Evolutionary conservation across 2,888 invertebrate species (phyloP).

Genomic region (Thereva nobilitata): DNA sequence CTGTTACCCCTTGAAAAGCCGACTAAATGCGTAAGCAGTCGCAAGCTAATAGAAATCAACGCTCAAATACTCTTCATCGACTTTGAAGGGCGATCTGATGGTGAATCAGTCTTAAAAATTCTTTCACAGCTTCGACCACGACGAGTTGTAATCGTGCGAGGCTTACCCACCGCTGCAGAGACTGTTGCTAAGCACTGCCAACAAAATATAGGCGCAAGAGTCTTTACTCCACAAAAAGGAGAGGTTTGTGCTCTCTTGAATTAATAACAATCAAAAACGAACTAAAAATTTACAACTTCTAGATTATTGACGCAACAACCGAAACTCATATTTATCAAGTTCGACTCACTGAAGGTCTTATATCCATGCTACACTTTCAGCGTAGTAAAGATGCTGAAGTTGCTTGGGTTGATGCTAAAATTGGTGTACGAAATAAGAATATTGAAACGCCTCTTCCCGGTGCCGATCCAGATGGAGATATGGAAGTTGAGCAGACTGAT

Average conservation of each 20-base stretch:
- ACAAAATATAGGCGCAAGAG: conserved; percentile 69
- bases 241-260: conserved; percentile 62
- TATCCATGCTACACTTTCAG: conserved; percentile 84
- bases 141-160: conserved; percentile 78
- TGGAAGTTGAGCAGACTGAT: conserved; percentile 48
- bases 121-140: conserved; percentile 80
- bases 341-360: conserved; percentile 86
- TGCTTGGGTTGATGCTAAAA: conserved; percentile 91
- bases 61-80: conserved; percentile 94
- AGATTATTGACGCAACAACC: conserved; percentile 87
- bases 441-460: conserved; percentile 59
- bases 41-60: conserved; percentile 75
- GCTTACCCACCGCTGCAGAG: conserved; percentile 70
- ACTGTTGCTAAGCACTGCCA: conserved; percentile 71
- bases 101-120: conserved; percentile 81
- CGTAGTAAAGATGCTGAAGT: conserved; percentile 87
- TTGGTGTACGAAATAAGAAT: conserved; percentile 67
- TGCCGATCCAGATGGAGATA: conserved; percentile 44
- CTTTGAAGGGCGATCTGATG: conserved; percentile 92
- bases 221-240: conserved; percentile 81
- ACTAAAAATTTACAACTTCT: conserved; percentile 27
- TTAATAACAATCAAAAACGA: neutral
- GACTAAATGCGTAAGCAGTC: conserved; percentile 82
- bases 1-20: conserved; percentile 72
- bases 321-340: conserved; percentile 99